Evolutionary conservation across 2,797 vertebrate species (phyloP).

Genomic region (Dryobates pubescens): DNA sequence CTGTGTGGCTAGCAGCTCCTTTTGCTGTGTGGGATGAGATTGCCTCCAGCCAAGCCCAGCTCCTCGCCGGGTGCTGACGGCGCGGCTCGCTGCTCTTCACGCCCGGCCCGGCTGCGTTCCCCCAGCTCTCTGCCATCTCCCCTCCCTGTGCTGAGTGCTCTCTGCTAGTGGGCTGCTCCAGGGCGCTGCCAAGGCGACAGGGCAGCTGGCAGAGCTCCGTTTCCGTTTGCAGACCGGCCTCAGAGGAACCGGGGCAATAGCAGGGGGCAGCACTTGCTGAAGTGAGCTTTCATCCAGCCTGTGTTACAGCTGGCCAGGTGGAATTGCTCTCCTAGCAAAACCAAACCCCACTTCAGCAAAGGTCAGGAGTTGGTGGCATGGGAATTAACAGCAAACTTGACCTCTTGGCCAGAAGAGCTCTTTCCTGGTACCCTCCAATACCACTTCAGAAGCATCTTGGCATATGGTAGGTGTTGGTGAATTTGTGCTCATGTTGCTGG

Average conservation of each 20-base stretch:
- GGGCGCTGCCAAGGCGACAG: neutral
- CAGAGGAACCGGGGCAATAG: neutral
- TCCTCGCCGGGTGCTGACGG: constrained; percentile 21
- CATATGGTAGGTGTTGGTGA: neutral
- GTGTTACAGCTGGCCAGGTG: neutral
- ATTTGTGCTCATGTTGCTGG: neutral
- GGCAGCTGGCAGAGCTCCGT: neutral
- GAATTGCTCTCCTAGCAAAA: constrained; percentile 15
- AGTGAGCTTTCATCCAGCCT: neutral
- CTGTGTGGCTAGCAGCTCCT: constrained; percentile 33
- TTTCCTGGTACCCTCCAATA: neutral
- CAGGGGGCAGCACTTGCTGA: neutral
- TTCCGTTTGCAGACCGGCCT: neutral
- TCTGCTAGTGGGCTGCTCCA: neutral
- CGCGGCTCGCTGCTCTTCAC: constrained; percentile 19
- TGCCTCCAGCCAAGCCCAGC: constrained; percentile 4
- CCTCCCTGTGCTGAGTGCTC: neutral
- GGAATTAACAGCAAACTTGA: constrained; percentile 24
- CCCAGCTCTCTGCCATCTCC: neutral
- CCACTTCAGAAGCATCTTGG: neutral
- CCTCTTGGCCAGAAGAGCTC: neutral
- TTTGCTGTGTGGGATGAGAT: neutral
- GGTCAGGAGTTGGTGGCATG: neutral
- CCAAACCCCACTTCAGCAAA: neutral
- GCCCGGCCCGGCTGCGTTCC: neutral